Base-by-base conservation (phyloP, 2,888 invertebrate genomes). In the Tenthredo scrophulariae region DNA sequence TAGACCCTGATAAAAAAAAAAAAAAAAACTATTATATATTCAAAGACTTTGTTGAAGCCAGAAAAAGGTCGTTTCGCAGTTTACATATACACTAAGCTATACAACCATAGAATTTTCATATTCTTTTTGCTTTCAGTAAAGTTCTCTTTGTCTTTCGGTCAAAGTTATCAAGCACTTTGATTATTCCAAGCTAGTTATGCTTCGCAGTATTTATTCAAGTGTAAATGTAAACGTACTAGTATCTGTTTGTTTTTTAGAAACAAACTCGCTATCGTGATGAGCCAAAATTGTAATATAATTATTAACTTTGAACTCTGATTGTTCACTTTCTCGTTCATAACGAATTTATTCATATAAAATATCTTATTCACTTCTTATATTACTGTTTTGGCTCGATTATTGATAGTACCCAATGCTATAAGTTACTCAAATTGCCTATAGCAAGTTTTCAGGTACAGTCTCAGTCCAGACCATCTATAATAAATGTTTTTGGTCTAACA, bases 371-470 rank as follows among this genome's bases (percentile, higher is more conserved):
- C 40, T 79, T 37, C 13, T 50, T 9, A 54, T 37, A 80, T 80
- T 37, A 33, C 62, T 13, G 46, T 26, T 67, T 83, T 10, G 82
- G 82, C 82, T 13, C 54, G 50, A 26, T 54, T 50, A 58, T 62
- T 54, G 79, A 75, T 84, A 65, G 33, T 33, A 80, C 70, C 50
- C 67, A 70, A 50, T 65, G 75, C 26, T 85, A 67, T 29, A 62
- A 84, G 70, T 85, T 86, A 65, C 65, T 67, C 58, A 83, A 86
- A 86, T 89, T 90, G 92, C 92, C 93, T 94, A 92, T 93, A 94
- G 94, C 95, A 95, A 95, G 94, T 95, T 95, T 95, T 95, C 95
- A 95, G 95, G 95, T 94, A 93, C 93, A 94, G 94, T 93, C 92
- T 93, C 91, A 86, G 85, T 88, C 88, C 88, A 88, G 89, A 92